Evolutionary conservation across 2,113 vertebrate genomes (phyloP).

Genomic region (Podarcis raffonei): DNA sequence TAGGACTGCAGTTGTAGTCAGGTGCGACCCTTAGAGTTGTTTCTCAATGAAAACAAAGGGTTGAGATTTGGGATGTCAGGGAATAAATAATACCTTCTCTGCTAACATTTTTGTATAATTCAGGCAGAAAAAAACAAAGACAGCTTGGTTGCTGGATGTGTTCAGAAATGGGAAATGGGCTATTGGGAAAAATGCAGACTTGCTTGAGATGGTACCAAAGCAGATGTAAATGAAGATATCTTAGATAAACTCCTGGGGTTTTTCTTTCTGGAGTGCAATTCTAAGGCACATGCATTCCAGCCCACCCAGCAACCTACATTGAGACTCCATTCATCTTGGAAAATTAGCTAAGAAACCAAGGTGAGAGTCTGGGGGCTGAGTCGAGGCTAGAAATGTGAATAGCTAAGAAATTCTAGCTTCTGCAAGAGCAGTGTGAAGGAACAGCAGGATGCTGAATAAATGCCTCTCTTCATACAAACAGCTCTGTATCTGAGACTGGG

Average conservation of each 20-base stretch:
- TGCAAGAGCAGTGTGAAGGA: not conserved
- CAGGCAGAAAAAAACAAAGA: not conserved
- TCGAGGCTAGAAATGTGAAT: not conserved
- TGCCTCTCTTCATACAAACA: not conserved
- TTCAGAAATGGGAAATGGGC: not conserved
- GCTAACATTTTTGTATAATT: not conserved
- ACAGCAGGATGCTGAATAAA: not conserved
- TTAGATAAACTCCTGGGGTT: not conserved
- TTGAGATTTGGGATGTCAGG: not conserved
- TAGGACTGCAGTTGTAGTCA: too few species aligned
- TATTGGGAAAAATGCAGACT: not conserved
- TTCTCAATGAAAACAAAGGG: not conserved
- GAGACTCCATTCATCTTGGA: not conserved
- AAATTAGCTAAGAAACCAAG: not conserved
- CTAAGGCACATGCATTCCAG: not conserved
- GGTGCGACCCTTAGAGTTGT: too few species aligned
- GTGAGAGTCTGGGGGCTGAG: not conserved
- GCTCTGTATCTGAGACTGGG: not conserved
- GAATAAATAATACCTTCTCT: not conserved
- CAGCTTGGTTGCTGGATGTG: not conserved
- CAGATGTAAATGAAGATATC: not conserved
- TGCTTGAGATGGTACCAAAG: not conserved
- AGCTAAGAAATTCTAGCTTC: not conserved
- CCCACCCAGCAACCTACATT: not conserved
- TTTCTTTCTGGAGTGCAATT: not conserved